These are phyloP conservation scores for Adelognathus sp. DNA, from an alignment of 2,888 invertebrate genomes.

Conservation along the genomic window DNA sequence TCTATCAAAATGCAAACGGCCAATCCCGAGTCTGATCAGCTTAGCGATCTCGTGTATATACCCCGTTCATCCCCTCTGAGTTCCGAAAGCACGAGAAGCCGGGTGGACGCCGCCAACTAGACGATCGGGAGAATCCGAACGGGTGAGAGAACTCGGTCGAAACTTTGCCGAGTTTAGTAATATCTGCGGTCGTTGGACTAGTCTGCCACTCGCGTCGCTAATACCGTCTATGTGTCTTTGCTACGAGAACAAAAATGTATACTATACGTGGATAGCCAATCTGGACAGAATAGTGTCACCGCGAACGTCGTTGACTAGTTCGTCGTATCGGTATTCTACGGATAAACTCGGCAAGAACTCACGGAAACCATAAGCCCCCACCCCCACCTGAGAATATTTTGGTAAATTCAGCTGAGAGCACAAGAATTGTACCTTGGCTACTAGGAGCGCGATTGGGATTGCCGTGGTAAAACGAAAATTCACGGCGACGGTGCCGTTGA, in stretches of 20 bases:
- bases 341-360: constrained; percentile 28
- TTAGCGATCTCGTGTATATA: constrained; percentile 46
- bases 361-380: constrained; percentile 26
- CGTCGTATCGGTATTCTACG: constrained; percentile 23
- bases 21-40: constrained; percentile 67
- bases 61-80: constrained; percentile 23
- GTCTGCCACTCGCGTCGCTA: not conserved
- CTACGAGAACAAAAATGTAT: constrained; percentile 36
- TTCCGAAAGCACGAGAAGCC: constrained; percentile 12
- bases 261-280: constrained; percentile 16
- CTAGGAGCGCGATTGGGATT: constrained; percentile 19
- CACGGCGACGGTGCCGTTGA: constrained; percentile 29
- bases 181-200: constrained; percentile 45
- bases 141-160: constrained; percentile 36
- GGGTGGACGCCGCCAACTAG: constrained; percentile 26
- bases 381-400: constrained; percentile 30
- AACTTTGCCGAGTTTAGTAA: constrained; percentile 53
- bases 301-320: constrained; percentile 30
- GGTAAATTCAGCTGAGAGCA: constrained; percentile 33
- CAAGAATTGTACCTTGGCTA: constrained; percentile 3
- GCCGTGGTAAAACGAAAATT: constrained; percentile 16
- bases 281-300: constrained; percentile 6
- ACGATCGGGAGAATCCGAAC: constrained; percentile 44
- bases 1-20: constrained; percentile 73
- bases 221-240: constrained; percentile 35